Base-by-base conservation (phyloP, 2,113 vertebrate species). In the Uria aalge region DNA sequence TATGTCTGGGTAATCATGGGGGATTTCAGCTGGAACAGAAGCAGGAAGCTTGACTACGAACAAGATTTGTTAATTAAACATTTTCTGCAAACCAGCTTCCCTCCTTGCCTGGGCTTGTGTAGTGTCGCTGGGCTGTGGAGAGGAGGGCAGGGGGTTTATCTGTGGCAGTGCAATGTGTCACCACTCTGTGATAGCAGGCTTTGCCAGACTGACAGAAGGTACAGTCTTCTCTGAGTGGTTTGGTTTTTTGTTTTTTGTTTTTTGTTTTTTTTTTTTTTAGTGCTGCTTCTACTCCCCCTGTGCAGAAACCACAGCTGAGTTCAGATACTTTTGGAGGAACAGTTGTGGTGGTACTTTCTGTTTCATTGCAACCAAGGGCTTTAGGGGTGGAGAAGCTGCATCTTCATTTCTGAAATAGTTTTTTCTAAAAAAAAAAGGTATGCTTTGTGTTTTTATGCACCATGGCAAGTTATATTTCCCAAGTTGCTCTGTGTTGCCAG, bases 41-140 rank as follows among this genome's bases (percentile, higher is more conserved):
- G 43, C 43, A 88, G 82, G 88, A 85, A 86, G 22, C 50, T 80
- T 69, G 68, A 50, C 50, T 21, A 41, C 85, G 66, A 92, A 41
- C 30, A 82, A 82, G 45, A 30, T 30, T 68, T 85, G 56, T 50
- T 59, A 85, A 80, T 80, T 36, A 79, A 94, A 64, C 66, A 8
- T 4, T 64, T 76, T 50, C 56, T 90, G 78, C 36, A 64, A 85
- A 36, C 8, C 81, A 50, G 50, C 74, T 91, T 92, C 43, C 53
- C 30, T 73, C 55, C 55, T n/a, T 74, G 73, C 47, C 40, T 20
- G 6, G 55, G 48, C 57, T 74, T 60, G 80, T 1, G 13, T 10
- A 15, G 56, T 8, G 50, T 34, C 27, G 3, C 53, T 1, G 34
- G 4, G 40, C 3, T 41, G 72, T 21, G 29, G 62, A 50, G 48